Percentiles rank a stretch among this genome's conserved stretches.
Conservation (phyloP, 1,140 invertebrate genomes). For the Drosophila nebulosa region DNA sequence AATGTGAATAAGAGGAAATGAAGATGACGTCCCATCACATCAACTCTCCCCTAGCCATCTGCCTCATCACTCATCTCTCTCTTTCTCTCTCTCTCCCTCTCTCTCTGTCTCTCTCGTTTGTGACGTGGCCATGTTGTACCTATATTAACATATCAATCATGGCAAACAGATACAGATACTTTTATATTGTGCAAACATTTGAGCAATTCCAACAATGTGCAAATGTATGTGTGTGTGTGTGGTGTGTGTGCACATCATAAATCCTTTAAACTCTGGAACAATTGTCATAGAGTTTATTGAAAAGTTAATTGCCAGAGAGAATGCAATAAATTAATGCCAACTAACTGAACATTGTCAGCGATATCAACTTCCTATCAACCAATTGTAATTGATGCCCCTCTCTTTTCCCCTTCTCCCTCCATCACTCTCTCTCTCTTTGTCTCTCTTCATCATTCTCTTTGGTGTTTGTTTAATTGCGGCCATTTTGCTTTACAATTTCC, state of each 20-base stretch:
- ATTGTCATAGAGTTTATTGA: slow-evolving; percentile 44
- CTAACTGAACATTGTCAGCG: slow-evolving; percentile 67
- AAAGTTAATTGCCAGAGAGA: slow-evolving; percentile 58
- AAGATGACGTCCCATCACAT: slow-evolving; percentile 46
- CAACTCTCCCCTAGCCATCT: neutral
- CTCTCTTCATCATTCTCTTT: too few relatives aligned
- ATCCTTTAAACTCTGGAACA: slow-evolving; percentile 44
- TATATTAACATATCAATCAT: slow-evolving; percentile 74
- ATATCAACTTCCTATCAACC: slow-evolving; percentile 59
- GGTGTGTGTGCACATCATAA: slow-evolving; percentile 23
- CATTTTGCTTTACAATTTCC: slow-evolving; percentile 67
- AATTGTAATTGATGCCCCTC: slow-evolving; percentile 63
- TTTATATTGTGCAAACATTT: slow-evolving; percentile 2
- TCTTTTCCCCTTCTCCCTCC: neutral
- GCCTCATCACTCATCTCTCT: too few relatives aligned
- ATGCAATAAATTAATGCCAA: slow-evolving; percentile 66
- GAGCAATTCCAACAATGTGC: neutral
- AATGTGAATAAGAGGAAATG: slow-evolving; percentile 40
- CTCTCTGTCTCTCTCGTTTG: neutral
- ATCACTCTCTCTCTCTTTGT: neutral
- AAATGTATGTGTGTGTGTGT: neutral
- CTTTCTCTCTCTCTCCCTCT: slow-evolving; percentile 15
- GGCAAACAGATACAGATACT: slow-evolving; percentile 14
- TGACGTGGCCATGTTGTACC: neutral
- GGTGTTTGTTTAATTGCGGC: slow-evolving; percentile 77